phyloP scores from a whole-genome alignment of 1,140 invertebrate genomes.

The Atta colombica region DNA sequence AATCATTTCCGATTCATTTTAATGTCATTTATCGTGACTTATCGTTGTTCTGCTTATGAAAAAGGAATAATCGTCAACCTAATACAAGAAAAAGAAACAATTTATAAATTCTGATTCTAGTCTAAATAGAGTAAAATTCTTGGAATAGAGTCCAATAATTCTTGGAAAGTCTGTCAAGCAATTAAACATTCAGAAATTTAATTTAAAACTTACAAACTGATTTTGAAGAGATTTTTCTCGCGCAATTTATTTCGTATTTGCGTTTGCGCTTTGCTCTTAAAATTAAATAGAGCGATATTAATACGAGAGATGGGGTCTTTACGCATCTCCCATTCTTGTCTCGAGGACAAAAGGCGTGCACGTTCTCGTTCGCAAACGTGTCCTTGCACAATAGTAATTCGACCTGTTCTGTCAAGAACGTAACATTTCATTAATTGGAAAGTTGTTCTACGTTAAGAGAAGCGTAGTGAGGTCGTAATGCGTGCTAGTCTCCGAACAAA shows the following conservation, averaged over 20 bases:
- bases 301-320: slow-evolving; percentile 32
- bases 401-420: slow-evolving; percentile 66
- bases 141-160: not conserved
- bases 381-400: slow-evolving; percentile 68
- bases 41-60: too few relatives aligned
- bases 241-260: slow-evolving; percentile 3
- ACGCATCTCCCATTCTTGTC: slow-evolving; percentile 40
- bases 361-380: slow-evolving; percentile 7
- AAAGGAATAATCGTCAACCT: not conserved
- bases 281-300: slow-evolving; percentile 61
- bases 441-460: slow-evolving; percentile 62
- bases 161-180: not conserved
- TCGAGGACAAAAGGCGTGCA: slow-evolving; percentile 32
- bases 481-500: not conserved
- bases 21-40: too few relatives aligned
- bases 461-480: slow-evolving; percentile 29
- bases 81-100: not conserved
- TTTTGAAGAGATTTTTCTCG: not conserved
- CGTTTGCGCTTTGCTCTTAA: slow-evolving; percentile 20
- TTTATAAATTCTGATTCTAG: not conserved
- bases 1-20: too few relatives aligned
- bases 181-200: not conserved
- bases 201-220: not conserved
- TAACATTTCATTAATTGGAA: slow-evolving; percentile 76
- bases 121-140: not conserved